Evolutionary conservation across 2,888 invertebrate genomes (phyloP), one percentile per base, ranked within the genome.

Genomic region (Xylophagus ater): DNA sequence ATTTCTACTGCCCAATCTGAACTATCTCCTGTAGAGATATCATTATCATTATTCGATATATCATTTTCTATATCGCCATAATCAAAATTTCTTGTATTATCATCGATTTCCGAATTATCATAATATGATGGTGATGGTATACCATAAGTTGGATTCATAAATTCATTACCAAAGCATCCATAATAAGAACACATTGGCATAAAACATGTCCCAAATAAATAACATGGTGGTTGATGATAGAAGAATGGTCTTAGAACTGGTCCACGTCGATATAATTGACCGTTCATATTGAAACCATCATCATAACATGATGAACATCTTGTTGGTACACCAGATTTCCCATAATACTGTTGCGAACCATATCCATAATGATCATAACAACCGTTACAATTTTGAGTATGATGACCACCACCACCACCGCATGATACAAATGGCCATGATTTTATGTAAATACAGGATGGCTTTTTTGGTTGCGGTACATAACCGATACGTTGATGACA

Each of bases 341-440:
- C 24, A 23, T 47, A 36, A 32, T 40, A 42, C 7, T 38, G 30
- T 9, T 37, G 23, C 9, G 41, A 39, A 3, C 43, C 43, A 19
- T 44, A 39, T 3, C 42, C 45, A 34, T 46, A 46, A 33, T 47
- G 47, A 17, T 46, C 44, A 34, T 49, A 49, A 23, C 49, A 49
- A 10, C 49, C 47, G 9, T 43, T 37, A 28, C 49, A 49, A 9
- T 20, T 38, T 30, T 34, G 32, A 9, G 17, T 34, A 13, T 41
- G 30, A 7, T 24, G 15, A 8, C 40, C 43, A 4, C 49, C 49
- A 23, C 47, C 13, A 8, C 40, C 43, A 4, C 49, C 49, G 25
- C 47, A 49, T 3, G 43, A 40, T 3, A 45, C 47, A 35, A 38
- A 42, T 2, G 49, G 49, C 49, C 49, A 49, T n/a, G 26, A 7